phyloP scores from a whole-genome alignment of 2,888 invertebrate species.

The Xestia c-nigrum region DNA sequence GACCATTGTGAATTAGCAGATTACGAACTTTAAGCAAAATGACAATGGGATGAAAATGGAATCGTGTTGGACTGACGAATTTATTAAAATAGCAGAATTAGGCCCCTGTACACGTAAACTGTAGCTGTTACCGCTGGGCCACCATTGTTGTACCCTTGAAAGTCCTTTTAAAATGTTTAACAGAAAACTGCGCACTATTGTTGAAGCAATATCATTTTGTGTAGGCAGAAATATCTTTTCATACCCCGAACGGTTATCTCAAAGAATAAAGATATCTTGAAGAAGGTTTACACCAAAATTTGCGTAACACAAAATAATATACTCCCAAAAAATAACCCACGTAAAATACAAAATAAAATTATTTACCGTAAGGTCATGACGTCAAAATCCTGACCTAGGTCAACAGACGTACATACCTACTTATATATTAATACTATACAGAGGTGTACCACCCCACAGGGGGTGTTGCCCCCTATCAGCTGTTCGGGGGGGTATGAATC shows the following conservation, averaged over 20 bases:
- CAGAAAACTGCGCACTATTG: no score
- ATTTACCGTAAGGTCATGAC: slow-evolving; percentile 39
- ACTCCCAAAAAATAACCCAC: not conserved
- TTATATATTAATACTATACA: slow-evolving; percentile 64
- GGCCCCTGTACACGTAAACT: no score
- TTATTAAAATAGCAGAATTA: no score
- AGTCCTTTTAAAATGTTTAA: no score
- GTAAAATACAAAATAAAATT: slow-evolving; percentile 7
- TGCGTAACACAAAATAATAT: not conserved
- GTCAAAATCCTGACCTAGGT: slow-evolving; percentile 63
- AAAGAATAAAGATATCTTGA: not conserved
- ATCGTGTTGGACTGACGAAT: no score
- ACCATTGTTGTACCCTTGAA: no score
- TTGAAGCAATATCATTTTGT: not conserved
- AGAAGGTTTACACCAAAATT: not conserved
- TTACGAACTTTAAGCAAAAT: no score
- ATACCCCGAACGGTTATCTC: not conserved
- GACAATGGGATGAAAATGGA: no score
- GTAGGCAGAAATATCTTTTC: no score
- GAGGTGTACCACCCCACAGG: slow-evolving; percentile 53
- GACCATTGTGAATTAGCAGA: no score
- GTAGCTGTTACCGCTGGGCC: no score
- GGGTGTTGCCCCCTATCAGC: slow-evolving; percentile 68
- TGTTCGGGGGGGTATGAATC: slow-evolving; percentile 61
- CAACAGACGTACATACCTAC: slow-evolving; percentile 65